These are phyloP conservation scores for Magallana angulata DNA, from an alignment of 1,140 invertebrate species.

Conservation along the genomic window DNA sequence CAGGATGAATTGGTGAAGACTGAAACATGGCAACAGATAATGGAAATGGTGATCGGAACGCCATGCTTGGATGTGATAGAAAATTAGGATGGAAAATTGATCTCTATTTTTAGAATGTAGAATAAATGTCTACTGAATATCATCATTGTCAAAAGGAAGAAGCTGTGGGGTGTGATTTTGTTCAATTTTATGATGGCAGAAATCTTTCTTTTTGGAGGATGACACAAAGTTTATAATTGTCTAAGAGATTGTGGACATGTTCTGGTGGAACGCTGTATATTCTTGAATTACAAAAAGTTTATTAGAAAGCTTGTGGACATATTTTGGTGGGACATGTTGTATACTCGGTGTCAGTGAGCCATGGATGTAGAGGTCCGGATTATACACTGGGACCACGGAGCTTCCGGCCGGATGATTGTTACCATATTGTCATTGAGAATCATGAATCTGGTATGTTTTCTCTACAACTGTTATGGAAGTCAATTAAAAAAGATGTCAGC, in stretches of 20 bases:
- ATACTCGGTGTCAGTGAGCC: too few relatives aligned
- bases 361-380: constrained; percentile 9
- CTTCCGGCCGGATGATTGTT: constrained; percentile 39
- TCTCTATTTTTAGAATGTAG: neutral
- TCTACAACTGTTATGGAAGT: neutral
- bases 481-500: too few relatives aligned
- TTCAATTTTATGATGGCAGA: too few relatives aligned
- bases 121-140: neutral
- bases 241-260: too few relatives aligned
- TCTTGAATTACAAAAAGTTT: too few relatives aligned
- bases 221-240: too few relatives aligned
- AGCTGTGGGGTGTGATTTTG: neutral
- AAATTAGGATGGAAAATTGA: constrained; percentile 6
- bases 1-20: too few relatives aligned
- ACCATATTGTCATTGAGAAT: constrained; percentile 43
- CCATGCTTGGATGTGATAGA: constrained; percentile 1
- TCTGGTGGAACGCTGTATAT: too few relatives aligned
- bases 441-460: constrained; percentile 44
- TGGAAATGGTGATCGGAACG: neutral
- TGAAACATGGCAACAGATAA: too few relatives aligned
- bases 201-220: too few relatives aligned
- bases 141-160: neutral
- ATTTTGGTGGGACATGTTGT: too few relatives aligned
- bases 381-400: constrained; percentile 35
- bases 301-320: too few relatives aligned